These are phyloP conservation scores for Bugula neritina DNA, from an alignment of 2,888 invertebrate genomes.

Conservation along the genomic window DNA sequence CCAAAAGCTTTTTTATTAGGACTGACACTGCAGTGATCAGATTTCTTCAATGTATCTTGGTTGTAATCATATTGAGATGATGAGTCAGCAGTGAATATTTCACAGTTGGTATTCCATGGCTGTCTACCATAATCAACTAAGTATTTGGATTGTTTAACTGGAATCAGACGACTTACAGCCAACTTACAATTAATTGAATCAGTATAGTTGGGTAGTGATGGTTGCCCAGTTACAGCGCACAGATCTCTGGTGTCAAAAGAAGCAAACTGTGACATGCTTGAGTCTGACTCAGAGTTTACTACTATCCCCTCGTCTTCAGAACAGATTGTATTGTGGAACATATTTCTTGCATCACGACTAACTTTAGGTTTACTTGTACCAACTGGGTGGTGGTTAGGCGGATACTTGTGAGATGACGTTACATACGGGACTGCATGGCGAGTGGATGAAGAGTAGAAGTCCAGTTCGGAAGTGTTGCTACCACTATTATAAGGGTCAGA, in stretches of 20 bases:
- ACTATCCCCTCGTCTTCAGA: slow-evolving; percentile 23
- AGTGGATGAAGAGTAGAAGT: background rate
- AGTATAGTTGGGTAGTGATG: background rate
- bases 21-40: too few species aligned
- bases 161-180: background rate
- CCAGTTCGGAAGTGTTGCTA: background rate
- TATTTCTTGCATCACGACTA: background rate
- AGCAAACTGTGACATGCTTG: slow-evolving; percentile 18
- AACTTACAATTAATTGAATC: background rate
- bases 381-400: background rate
- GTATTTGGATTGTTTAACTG: background rate
- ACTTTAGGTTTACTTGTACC: background rate
- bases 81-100: background rate
- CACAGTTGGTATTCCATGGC: background rate
- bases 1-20: too few species aligned
- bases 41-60: too few species aligned
- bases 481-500: background rate
- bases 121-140: background rate
- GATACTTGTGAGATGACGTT: background rate
- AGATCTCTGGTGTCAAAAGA: background rate
- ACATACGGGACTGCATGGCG: slow-evolving; percentile 3
- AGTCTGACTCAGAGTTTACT: slow-evolving; percentile 20
- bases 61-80: too few species aligned
- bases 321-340: background rate
- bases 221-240: background rate